Conservation (phyloP, 2,113 vertebrate genomes). For the human (Homo sapiens) region GRCh38 chr16:59005501-59006000, state of each 20-base stretch:
- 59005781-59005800: neutral
- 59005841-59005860: neutral
- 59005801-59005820: constrained; percentile 3
- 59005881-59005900: constrained; percentile 16
- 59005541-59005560: too few relatives aligned
- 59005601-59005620: neutral
- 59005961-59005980: constrained; percentile 64
- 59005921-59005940: neutral
- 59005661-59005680: neutral
- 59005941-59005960: constrained; percentile 55
- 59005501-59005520: too few relatives aligned
- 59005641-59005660: neutral
- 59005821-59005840: neutral
- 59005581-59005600: neutral
- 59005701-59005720: neutral
- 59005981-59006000: constrained; percentile 47
- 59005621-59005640: neutral
- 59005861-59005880: constrained; percentile 23
- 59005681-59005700: neutral
- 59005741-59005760: constrained; percentile 6
- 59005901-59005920: neutral
- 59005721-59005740: neutral
- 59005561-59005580: neutral
- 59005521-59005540: too few relatives aligned
- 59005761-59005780: neutral